Conservation (phyloP, 2,888 invertebrate genomes). For the Drosophila stalkeri region DNA sequence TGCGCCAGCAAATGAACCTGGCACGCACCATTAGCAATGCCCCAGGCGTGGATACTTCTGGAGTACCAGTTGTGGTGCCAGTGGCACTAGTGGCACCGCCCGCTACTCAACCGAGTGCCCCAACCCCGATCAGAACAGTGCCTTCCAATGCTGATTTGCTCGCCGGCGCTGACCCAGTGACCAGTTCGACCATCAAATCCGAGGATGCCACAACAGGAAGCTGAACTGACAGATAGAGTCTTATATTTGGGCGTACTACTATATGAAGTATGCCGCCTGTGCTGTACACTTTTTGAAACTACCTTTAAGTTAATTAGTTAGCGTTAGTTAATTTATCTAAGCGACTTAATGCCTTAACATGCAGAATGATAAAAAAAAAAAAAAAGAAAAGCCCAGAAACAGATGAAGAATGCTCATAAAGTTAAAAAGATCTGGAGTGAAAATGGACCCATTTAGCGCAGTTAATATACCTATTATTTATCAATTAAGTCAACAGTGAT, state of each 20-base stretch:
- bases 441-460: slow-evolving; percentile 44
- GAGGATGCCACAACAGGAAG: slow-evolving; percentile 61
- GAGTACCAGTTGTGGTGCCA: slow-evolving; percentile 39
- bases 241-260: slow-evolving; percentile 38
- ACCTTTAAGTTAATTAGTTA: slow-evolving; percentile 44
- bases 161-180: slow-evolving; percentile 49
- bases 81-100: slow-evolving; percentile 27
- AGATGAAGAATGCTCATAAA: slow-evolving; percentile 69
- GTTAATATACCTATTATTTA: slow-evolving; percentile 55
- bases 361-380: slow-evolving; percentile 19
- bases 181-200: slow-evolving; percentile 62
- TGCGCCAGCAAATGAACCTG: slow-evolving; percentile 88
- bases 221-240: slow-evolving; percentile 34
- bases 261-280: slow-evolving; percentile 10
- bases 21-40: slow-evolving; percentile 86
- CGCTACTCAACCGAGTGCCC: slow-evolving; percentile 24
- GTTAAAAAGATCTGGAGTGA: slow-evolving; percentile 51
- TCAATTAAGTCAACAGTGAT: slow-evolving; percentile 65
- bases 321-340: slow-evolving; percentile 58
- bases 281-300: slow-evolving; percentile 32
- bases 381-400: slow-evolving; percentile 9
- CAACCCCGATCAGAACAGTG: slow-evolving; percentile 31
- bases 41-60: slow-evolving; percentile 70
- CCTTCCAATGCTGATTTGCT: slow-evolving; percentile 67
- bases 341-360: slow-evolving; percentile 42